Percentiles rank a stretch among this genome's conserved stretches.
Conservation (phyloP, 2,888 invertebrate species). For the Acanthopleura granulata region DNA sequence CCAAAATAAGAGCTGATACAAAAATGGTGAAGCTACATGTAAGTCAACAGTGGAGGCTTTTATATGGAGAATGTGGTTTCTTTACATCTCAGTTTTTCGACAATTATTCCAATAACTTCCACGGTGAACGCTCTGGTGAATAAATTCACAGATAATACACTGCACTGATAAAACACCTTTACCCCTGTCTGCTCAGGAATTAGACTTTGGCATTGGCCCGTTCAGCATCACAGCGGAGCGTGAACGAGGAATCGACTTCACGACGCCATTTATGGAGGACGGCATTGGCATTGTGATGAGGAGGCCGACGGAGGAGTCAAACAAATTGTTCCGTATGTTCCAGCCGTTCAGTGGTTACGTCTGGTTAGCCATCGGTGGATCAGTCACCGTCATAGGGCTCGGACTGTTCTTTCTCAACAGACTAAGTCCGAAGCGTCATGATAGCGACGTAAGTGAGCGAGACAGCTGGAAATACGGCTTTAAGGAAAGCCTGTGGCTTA, state of each 20-base stretch:
- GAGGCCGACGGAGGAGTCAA: constrained; percentile 35
- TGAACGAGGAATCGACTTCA: constrained; percentile 38
- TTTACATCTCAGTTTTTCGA: no score
- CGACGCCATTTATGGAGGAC: constrained; percentile 44
- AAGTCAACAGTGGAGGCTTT: no score
- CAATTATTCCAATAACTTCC: no score
- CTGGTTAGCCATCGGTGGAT: constrained; percentile 41
- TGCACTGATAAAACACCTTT: no score
- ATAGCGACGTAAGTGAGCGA: background rate
- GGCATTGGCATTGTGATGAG: constrained; percentile 50
- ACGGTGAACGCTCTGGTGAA: no score
- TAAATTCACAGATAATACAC: no score
- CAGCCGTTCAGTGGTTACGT: constrained; percentile 41
- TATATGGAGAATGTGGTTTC: no score
- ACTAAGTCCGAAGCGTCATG: constrained; percentile 27
- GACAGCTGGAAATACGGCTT: background rate
- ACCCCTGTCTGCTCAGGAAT: constrained; percentile 30
- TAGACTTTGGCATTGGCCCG: constrained; percentile 45
- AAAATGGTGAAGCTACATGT: no score
- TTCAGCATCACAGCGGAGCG: constrained; percentile 42
- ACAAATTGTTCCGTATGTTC: constrained; percentile 47
- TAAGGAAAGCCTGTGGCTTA: constrained; percentile 41
- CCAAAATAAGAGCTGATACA: no score
- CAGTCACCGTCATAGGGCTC: constrained; percentile 40
- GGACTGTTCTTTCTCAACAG: constrained; percentile 38